phyloP scores from a whole-genome alignment of 2,797 vertebrate genomes.

The Chloroceryle inda region DNA sequence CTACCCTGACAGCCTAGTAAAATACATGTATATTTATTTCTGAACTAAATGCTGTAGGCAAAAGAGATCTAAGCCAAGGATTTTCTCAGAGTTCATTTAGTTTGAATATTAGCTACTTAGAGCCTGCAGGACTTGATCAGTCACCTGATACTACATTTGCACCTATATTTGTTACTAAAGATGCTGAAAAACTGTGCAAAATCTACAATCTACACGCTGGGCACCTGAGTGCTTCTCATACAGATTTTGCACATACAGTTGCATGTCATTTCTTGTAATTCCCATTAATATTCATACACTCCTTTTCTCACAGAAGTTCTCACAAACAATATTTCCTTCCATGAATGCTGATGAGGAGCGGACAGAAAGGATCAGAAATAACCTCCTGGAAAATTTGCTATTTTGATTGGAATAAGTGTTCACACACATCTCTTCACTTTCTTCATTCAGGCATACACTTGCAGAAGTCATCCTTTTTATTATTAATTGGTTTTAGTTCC shows the following conservation, averaged over 20 bases:
- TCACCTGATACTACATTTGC: neutral
- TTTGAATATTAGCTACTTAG: neutral
- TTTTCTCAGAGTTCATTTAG: neutral
- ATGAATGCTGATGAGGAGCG: constrained; percentile 34
- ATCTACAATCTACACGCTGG: neutral
- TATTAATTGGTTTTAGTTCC: neutral
- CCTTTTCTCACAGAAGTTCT: constrained; percentile 17
- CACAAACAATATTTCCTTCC: neutral
- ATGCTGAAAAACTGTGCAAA: neutral
- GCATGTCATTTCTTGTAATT: constrained; percentile 2
- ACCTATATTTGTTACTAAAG: neutral
- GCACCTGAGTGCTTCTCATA: neutral
- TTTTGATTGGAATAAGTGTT: constrained; percentile 5
- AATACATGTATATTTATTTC: neutral
- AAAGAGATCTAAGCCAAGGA: neutral
- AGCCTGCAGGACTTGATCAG: neutral
- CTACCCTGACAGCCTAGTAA: neutral
- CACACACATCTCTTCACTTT: neutral
- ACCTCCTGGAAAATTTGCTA: neutral
- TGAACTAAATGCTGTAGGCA: neutral
- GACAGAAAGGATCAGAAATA: neutral
- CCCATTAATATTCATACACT: constrained; percentile 23
- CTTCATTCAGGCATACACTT: neutral
- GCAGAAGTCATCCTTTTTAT: neutral
- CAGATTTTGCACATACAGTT: neutral